phyloP scores from a whole-genome alignment of 1,140 invertebrate genomes.

The Caenorhabditis tropicalis region DNA sequence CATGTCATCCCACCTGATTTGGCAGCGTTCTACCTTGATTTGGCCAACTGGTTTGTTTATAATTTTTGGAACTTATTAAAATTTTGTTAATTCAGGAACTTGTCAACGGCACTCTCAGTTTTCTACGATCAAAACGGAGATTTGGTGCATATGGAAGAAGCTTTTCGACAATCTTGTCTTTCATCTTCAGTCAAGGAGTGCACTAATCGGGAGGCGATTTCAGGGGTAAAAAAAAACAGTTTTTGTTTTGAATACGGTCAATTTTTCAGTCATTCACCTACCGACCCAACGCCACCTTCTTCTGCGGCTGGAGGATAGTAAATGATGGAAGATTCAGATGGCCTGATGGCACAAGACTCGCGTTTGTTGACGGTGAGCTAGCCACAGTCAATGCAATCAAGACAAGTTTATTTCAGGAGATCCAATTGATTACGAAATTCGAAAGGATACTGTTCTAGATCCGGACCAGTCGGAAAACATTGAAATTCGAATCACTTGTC shows the following conservation, averaged over 20 bases:
- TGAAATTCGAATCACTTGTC: constrained; percentile 8
- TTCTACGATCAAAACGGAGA: constrained; percentile 33
- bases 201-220: constrained; percentile 9
- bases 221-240: not conserved
- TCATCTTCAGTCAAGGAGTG: constrained; percentile 11
- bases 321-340: constrained; percentile 21
- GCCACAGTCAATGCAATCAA: not conserved
- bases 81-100: not conserved
- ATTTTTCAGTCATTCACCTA: not conserved
- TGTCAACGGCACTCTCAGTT: not conserved
- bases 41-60: not conserved
- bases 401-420: not conserved
- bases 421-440: constrained; percentile 17
- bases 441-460: constrained; percentile 12
- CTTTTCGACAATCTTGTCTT: not conserved
- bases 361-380: constrained; percentile 5
- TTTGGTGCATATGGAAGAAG: constrained; percentile 28
- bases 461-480: constrained; percentile 30
- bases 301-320: not conserved
- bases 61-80: not conserved
- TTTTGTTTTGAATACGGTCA: not conserved
- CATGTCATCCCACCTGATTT: not conserved
- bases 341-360: not conserved
- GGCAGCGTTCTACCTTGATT: constrained; percentile 1
- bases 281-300: not conserved